Percentiles rank a stretch among this genome's conserved stretches.
phyloP scores from a whole-genome alignment of 2,888 invertebrate species.

The Eurytoma californica region DNA sequence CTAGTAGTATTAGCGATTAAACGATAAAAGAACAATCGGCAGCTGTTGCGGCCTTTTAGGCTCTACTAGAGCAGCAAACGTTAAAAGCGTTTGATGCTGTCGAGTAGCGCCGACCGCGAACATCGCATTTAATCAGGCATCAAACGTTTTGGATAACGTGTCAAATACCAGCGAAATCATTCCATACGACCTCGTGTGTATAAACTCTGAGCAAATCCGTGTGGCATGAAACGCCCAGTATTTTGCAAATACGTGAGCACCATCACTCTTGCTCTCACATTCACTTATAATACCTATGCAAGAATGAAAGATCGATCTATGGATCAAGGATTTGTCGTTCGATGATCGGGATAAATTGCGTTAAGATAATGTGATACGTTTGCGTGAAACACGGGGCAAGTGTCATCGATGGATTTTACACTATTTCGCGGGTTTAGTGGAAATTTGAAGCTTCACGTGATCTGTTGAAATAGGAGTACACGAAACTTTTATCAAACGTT shows the following conservation, averaged over 20 bases:
- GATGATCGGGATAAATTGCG: neutral
- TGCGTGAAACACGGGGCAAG: neutral
- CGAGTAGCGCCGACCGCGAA: neutral
- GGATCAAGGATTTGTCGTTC: constrained; percentile 1
- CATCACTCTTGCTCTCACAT: neutral
- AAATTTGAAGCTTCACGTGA: neutral
- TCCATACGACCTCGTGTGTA: neutral
- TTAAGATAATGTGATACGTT: constrained; percentile 1
- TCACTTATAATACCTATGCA: neutral
- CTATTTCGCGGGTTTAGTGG: neutral
- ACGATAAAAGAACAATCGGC: neutral
- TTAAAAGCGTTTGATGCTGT: constrained; percentile 10
- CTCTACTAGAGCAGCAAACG: neutral
- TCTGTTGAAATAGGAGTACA: too few relatives aligned
- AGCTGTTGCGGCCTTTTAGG: constrained; percentile 8
- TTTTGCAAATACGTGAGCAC: neutral
- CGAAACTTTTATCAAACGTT: too few relatives aligned
- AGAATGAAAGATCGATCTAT: neutral
- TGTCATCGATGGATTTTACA: neutral
- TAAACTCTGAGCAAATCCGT: neutral
- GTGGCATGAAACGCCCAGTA: neutral
- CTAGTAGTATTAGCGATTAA: neutral
- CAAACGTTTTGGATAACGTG: constrained; percentile 31
- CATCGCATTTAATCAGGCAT: constrained; percentile 35
- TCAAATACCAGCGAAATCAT: constrained; percentile 23